Conservation (phyloP, 37 sponge, comb jelly and placozoan species). For the Chondrilla cf. caribensis region DNA sequence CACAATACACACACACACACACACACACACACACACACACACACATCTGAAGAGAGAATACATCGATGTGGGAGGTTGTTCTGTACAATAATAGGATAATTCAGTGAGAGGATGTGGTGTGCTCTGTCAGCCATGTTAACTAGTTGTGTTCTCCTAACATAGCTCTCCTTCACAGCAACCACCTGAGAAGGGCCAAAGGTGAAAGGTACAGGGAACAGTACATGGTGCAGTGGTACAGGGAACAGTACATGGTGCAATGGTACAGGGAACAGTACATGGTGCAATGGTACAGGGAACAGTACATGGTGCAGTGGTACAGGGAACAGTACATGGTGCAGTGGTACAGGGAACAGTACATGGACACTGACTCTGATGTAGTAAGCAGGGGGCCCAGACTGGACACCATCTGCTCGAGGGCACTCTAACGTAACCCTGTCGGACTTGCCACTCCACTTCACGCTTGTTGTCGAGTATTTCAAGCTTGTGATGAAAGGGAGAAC, state of each 20-base stretch:
- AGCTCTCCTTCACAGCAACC: neutral
- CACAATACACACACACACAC: conserved; percentile 1
- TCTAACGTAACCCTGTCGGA: neutral
- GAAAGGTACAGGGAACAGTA: neutral
- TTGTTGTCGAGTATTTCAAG: neutral
- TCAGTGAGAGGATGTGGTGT: conserved; percentile 45
- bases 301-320: no score
- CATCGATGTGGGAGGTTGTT: conserved; percentile 56
- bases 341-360: neutral
- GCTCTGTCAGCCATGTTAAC: conserved; percentile 4
- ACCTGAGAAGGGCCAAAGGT: neutral
- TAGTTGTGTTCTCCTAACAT: neutral
- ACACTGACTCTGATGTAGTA: neutral
- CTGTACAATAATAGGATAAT: conserved; percentile 50
- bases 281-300: no score
- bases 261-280: no score
- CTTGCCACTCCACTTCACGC: neutral
- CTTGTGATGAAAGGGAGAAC: no score
- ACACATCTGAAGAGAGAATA: neutral
- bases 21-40: neutral
- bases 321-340: no score
- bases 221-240: no score
- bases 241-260: no score
- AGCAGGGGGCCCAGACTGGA: neutral
- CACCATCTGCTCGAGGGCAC: neutral